Conservation (phyloP, 2,888 invertebrate species). For the Rhagonycha lutea region DNA sequence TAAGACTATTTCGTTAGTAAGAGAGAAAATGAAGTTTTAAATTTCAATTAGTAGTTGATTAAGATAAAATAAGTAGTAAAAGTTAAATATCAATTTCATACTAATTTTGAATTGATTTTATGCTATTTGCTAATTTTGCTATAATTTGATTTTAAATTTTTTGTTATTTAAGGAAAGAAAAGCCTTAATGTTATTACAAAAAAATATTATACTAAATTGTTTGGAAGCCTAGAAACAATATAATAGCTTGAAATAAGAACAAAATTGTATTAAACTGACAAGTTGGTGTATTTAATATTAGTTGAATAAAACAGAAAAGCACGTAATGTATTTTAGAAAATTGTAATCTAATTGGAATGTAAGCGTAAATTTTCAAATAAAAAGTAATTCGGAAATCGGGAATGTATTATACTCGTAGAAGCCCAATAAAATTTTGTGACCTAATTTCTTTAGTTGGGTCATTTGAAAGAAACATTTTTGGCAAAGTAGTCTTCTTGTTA, state of each 20-base stretch:
- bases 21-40: conserved; percentile 17
- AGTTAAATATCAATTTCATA: background rate
- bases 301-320: background rate
- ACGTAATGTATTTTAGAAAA: background rate
- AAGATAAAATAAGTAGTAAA: conserved; percentile 8
- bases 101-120: background rate
- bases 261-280: background rate
- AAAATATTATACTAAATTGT: background rate
- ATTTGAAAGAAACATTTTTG: background rate
- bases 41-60: conserved; percentile 14
- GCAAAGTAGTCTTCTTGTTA: background rate
- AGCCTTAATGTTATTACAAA: background rate
- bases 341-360: background rate
- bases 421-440: background rate
- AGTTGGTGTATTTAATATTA: background rate
- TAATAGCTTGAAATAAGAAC: background rate
- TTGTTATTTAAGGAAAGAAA: background rate
- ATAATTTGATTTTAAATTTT: background rate
- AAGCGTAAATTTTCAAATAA: background rate
- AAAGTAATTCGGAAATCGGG: background rate
- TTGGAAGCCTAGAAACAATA: background rate
- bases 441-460: background rate
- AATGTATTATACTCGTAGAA: background rate
- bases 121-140: background rate
- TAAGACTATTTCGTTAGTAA: conserved; percentile 4